Evolutionary conservation across 2,797 vertebrate species (phyloP), one percentile per base, ranked within the genome.

Genomic region (Decapterus maruadsi): DNA sequence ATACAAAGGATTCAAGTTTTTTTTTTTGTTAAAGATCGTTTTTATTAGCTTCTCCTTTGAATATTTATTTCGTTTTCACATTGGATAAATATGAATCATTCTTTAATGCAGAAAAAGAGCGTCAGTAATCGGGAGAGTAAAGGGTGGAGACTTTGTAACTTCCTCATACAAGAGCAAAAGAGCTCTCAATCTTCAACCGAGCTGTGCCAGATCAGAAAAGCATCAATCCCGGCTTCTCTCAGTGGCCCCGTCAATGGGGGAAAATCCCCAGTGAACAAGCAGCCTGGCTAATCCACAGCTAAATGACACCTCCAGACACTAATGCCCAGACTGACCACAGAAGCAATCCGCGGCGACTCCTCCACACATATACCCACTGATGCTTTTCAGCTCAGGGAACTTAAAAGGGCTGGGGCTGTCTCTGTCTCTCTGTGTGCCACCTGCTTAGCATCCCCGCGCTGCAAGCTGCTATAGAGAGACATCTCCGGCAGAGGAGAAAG

Each of bases 391-490:
- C 79, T 31, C 48, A 62, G 71, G 77, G 74, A 79, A 94, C 92
- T 92, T 94, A 82, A 95, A 95, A 94, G 92, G 89, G 82, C 77
- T 59, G 38, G 75, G 79, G 83, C 84, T 38, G 73, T 90, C 87
- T 89, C 90, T 89, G 87, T 90, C 85, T 85, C 83, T 88, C 86
- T 82, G 87, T 86, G 88, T 89, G 92, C 93, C 95, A 95, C 95
- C 95, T 95, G 94, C 94, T 95, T 95, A 90, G 93, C 92, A 92
- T 94, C 90, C 88, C 92, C 71, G 61, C 87, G 61, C 89, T 65
- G 86, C 90, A 87, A 91, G 91, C 92, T 80, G 80, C 93, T 93
- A 95, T 95, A 95, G 92, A 94, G 88, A 94, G 91, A 93, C 93
- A 93, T 94, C 91, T 91, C 92, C 85, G 84, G 89, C 91, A 63